A percentile compares a stretch with the other conserved stretches of the same genome.
Conservation (phyloP, 2,888 invertebrate species). For the Agrochola litura region DNA sequence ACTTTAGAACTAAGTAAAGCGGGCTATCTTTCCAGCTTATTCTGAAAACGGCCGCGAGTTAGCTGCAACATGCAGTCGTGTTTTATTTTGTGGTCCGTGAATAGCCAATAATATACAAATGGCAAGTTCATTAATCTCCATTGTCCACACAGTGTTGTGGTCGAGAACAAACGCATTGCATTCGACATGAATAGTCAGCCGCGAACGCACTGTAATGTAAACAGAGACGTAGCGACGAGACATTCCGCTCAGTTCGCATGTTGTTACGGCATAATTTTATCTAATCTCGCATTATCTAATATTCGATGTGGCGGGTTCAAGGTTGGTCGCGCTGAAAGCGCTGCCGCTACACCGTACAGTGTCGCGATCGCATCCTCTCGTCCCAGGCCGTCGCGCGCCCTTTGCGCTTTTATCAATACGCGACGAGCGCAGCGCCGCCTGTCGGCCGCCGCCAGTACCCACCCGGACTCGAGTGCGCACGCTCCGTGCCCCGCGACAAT, state of each 20-base stretch:
- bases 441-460: constrained; percentile 81
- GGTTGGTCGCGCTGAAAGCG: constrained; percentile 83
- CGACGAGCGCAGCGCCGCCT: constrained; percentile 82
- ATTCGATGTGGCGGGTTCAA: constrained; percentile 86
- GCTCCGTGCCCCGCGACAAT: constrained; percentile 82
- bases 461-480: constrained; percentile 84
- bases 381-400: constrained; percentile 76
- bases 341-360: constrained; percentile 60
- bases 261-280: constrained; percentile 76
- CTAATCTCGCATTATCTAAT: constrained; percentile 82
- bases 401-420: constrained; percentile 88
- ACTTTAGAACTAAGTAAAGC: constrained; percentile 29
- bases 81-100: constrained; percentile 55
- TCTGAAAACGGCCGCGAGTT: constrained; percentile 33
- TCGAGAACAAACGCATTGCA: constrained; percentile 49
- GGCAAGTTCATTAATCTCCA: constrained; percentile 65
- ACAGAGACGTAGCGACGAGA: constrained; percentile 58
- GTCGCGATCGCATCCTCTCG: constrained; percentile 70
- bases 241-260: constrained; percentile 62
- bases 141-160: constrained; percentile 47
- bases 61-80: constrained; percentile 36
- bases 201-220: constrained; percentile 66
- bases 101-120: constrained; percentile 64
- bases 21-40: constrained; percentile 21
- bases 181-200: constrained; percentile 54